These are phyloP conservation scores for Poeciliopsis gracilis DNA, from an alignment of 2,797 vertebrate genomes.

Conservation along the genomic window DNA sequence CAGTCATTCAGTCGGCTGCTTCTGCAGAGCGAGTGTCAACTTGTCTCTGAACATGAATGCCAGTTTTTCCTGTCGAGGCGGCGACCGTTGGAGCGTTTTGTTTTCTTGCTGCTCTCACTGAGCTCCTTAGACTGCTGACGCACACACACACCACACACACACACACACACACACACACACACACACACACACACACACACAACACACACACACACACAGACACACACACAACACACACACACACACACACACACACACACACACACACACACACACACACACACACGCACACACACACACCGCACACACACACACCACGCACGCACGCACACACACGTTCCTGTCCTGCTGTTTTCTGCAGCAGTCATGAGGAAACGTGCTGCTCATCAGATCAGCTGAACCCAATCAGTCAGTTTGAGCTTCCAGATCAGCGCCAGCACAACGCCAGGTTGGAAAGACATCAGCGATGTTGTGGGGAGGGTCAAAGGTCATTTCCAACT, in stretches of 20 bases:
- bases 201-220: background rate
- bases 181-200: too few species aligned
- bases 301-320: too few species aligned
- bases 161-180: too few species aligned
- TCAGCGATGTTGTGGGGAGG: background rate
- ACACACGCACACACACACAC: too few species aligned
- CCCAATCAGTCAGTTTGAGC: background rate
- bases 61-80: constrained; percentile 61
- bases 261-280: too few species aligned
- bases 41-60: constrained; percentile 33
- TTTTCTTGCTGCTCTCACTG: constrained; percentile 16
- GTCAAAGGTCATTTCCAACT: background rate
- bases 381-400: background rate
- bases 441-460: background rate
- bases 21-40: constrained; percentile 35
- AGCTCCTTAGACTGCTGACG: background rate
- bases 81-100: constrained; percentile 23
- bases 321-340: too few species aligned
- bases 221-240: too few species aligned
- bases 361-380: background rate
- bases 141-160: background rate
- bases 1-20: background rate
- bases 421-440: background rate
- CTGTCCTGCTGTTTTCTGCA: background rate
- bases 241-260: background rate